These are phyloP conservation scores for Hephaestus fuliginosus DNA, from an alignment of 2,797 vertebrate species.

Conservation along the genomic window DNA sequence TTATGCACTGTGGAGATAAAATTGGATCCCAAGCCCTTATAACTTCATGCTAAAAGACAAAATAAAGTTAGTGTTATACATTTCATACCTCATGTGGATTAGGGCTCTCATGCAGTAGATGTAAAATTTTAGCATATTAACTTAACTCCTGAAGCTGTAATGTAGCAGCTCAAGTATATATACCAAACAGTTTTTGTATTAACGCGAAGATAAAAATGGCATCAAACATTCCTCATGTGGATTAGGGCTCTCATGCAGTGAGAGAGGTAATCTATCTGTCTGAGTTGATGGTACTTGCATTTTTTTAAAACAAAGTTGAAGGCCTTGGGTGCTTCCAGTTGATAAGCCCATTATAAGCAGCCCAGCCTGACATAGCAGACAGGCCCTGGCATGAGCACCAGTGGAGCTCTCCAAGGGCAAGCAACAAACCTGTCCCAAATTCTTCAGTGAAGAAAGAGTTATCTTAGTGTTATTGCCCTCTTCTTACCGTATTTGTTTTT, in stretches of 20 bases:
- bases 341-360: slow-evolving; percentile 46
- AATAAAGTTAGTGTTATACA: background rate
- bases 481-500: slow-evolving; percentile 7
- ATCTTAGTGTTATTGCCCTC: background rate
- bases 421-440: slow-evolving; percentile 18
- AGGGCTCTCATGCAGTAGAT: background rate
- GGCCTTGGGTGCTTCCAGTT: slow-evolving; percentile 39
- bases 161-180: no score
- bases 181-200: slow-evolving; percentile 1
- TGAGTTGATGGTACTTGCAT: slow-evolving; percentile 41
- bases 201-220: slow-evolving; percentile 13
- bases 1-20: slow-evolving; percentile 1
- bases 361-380: slow-evolving; percentile 61
- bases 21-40: background rate
- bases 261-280: no score
- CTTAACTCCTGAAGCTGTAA: background rate
- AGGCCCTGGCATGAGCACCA: slow-evolving; percentile 57
- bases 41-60: slow-evolving; percentile 13
- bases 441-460: slow-evolving; percentile 6
- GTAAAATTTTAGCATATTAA: background rate
- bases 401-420: slow-evolving; percentile 10
- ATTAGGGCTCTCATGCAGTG: no score
- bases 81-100: background rate
- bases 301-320: slow-evolving; percentile 32
- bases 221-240: slow-evolving; percentile 56